phyloP scores from a whole-genome alignment of 1,140 invertebrate genomes.

The Mycetomoellerius zeteki region DNA sequence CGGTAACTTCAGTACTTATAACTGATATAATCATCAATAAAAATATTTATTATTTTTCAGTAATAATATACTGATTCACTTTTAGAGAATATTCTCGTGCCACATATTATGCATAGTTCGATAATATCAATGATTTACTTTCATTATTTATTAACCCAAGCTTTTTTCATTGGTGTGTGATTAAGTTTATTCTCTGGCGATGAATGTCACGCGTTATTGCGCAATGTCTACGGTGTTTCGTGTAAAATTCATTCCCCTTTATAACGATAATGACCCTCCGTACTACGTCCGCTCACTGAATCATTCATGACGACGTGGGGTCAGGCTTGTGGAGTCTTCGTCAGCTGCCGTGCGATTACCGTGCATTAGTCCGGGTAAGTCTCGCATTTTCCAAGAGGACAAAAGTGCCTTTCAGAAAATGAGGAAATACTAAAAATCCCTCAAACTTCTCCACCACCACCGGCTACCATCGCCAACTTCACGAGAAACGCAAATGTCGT shows the following conservation, averaged over 20 bases:
- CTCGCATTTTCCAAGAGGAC: conserved; percentile 64
- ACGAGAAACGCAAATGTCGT: conserved; percentile 47
- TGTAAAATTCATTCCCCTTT: conserved; percentile 75
- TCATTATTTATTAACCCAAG: not conserved
- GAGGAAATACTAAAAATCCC: conserved; percentile 51
- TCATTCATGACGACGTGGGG: conserved; percentile 73
- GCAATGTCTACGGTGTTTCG: conserved; percentile 49
- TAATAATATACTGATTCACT: too few relatives aligned
- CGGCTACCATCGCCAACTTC: not conserved
- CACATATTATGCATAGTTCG: not conserved
- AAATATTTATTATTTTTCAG: too few relatives aligned
- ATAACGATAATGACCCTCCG: conserved; percentile 76
- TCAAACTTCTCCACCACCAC: not conserved
- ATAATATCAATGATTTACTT: conserved; percentile 2
- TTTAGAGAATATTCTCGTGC: not conserved
- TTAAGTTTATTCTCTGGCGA: conserved; percentile 36
- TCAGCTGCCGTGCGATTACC: conserved; percentile 73
- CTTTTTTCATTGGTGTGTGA: not conserved
- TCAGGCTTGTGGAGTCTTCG: conserved; percentile 70
- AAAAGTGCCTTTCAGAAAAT: conserved; percentile 65
- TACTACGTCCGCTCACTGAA: conserved; percentile 67
- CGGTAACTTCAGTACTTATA: too few relatives aligned
- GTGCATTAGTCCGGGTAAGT: conserved; percentile 71
- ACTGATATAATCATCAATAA: too few relatives aligned
- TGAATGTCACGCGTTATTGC: conserved; percentile 62